A percentile compares a stretch with the other conserved stretches of the same genome.
Conservation (phyloP, 2,888 invertebrate genomes). For the Ichneumoninae sp. region DNA sequence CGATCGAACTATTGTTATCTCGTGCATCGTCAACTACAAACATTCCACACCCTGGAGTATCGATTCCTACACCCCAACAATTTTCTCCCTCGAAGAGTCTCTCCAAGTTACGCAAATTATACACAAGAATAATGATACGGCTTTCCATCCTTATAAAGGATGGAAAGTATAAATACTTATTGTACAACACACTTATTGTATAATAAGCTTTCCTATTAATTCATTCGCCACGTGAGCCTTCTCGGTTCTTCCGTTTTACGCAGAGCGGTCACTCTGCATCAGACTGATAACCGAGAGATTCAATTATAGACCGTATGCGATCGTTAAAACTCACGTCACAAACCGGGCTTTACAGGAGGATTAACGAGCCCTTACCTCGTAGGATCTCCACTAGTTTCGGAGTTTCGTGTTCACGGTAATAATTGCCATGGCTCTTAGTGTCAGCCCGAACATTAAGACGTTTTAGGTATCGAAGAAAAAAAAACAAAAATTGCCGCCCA, state of each 20-base stretch:
- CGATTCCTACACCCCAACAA: constrained; percentile 63
- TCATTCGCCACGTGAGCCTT: constrained; percentile 12
- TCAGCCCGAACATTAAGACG: not conserved
- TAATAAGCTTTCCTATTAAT: constrained; percentile 27
- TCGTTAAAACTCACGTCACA: constrained; percentile 47
- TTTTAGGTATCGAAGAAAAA: not conserved
- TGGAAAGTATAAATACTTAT: not conserved
- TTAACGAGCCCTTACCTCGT: not conserved
- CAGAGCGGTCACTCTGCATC: not conserved
- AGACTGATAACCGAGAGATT: constrained; percentile 31
- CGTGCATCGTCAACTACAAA: not conserved
- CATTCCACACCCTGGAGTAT: constrained; percentile 55
- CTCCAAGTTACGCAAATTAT: not conserved
- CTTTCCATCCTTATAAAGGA: not conserved
- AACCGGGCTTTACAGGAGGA: constrained; percentile 4
- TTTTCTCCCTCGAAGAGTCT: not conserved
- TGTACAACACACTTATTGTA: not conserved
- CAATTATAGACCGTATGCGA: constrained; percentile 51
- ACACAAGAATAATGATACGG: not conserved
- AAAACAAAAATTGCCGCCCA: not conserved
- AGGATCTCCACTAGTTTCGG: not conserved
- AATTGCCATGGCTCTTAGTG: not conserved
- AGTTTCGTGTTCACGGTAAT: not conserved
- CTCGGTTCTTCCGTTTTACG: constrained; percentile 16
- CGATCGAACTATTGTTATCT: not conserved